These are phyloP conservation scores for Zelleria hepariella DNA, from an alignment of 2,888 invertebrate genomes.

Conservation along the genomic window DNA sequence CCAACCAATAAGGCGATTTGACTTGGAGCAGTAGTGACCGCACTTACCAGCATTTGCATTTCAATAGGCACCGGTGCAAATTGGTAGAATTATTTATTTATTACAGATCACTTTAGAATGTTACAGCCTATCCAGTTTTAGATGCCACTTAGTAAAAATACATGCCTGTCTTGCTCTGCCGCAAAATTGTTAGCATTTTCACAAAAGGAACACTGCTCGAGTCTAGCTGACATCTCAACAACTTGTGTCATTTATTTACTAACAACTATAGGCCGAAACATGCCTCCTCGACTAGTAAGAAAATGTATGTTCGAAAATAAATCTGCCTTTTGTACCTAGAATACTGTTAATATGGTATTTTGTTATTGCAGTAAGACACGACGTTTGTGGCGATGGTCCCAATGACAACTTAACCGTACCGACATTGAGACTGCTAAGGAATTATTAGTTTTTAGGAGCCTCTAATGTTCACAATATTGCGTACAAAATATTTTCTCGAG, in stretches of 20 bases:
- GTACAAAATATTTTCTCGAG: slow-evolving; percentile 41
- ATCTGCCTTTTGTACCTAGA: slow-evolving; percentile 27
- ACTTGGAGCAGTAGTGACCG: too few species aligned
- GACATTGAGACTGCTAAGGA: slow-evolving; percentile 35
- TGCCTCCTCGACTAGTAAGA: slow-evolving; percentile 21
- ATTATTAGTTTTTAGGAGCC: slow-evolving; percentile 46
- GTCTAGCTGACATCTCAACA: neutral
- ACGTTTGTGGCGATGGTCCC: slow-evolving; percentile 21
- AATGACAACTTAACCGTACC: slow-evolving; percentile 15
- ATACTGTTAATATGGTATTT: slow-evolving; percentile 16
- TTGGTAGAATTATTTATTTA: too few species aligned
- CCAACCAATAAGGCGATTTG: too few species aligned
- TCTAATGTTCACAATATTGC: slow-evolving; percentile 47
- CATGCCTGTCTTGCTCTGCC: neutral
- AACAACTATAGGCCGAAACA: slow-evolving; percentile 10
- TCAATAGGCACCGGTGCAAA: too few species aligned
- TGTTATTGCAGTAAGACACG: slow-evolving; percentile 19
- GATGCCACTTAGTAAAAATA: too few species aligned
- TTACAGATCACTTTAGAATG: too few species aligned
- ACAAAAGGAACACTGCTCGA: neutral
- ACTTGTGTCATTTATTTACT: slow-evolving; percentile 11
- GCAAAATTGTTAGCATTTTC: neutral
- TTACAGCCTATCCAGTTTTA: too few species aligned
- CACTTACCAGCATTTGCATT: too few species aligned
- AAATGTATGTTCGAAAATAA: slow-evolving; percentile 23